Evolutionary conservation across 2,797 vertebrate genomes (phyloP), one percentile per base, ranked within the genome.

Genomic region (Phyllotis vaccarum): DNA sequence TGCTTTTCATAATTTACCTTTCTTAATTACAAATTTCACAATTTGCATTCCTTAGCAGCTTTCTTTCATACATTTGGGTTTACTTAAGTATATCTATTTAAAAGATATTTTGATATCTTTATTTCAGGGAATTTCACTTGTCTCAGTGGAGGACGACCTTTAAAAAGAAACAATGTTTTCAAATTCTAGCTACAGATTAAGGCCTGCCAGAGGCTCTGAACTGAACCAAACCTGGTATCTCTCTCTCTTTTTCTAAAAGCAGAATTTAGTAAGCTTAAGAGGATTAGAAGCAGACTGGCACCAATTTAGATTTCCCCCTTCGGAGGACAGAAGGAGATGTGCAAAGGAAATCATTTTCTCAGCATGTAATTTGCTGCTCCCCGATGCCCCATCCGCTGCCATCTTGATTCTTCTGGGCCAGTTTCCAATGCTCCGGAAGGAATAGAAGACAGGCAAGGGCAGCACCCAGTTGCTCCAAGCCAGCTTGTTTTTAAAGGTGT

Each of bases 91-190:
- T 72, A 24, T 58, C 22, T 86, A 86, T 62, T 82, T 78, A 83
- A 87, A 87, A 70, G 34, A 40, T 82, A 90, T 56, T 70, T 81
- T 70, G n/a, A 82, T 72, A 81, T 66, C 34, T 34, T 81, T 90
- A 76, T 82, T 90, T 78, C 40, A 87, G 85, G 31, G 29, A 90
- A 70, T 64, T 40, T 93, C 54, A 90, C n/a, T 95, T 88, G 31
- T 27, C 62, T 88, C 70, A 34, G 27, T 9, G 56, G 82, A 93
- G 86, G 43, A 70, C 37, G 78, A 78, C 24, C 37, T 40, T 64
- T 76, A 46, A 95, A 80, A 46, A 76, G 40, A 93, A 93, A 75
- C 74, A 62, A 54, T 56, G 34, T 66, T 81, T 81, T 86, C 74
- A 70, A 89, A 86, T 94, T 90, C 46, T 62, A 83, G 60, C 46